phyloP scores from a whole-genome alignment of 2,797 vertebrate species.

The Novumbra hubbsi region DNA sequence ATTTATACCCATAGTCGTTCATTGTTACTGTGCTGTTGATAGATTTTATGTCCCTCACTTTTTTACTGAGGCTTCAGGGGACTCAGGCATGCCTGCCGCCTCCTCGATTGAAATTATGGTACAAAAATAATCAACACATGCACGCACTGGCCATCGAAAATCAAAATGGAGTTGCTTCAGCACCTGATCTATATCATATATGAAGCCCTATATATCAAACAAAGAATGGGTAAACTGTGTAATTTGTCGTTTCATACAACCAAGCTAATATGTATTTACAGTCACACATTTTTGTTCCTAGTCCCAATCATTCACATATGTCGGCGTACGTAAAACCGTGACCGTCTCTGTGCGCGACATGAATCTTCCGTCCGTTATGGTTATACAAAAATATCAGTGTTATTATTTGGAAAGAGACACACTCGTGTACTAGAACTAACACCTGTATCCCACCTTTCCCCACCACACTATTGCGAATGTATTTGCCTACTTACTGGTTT shows the following conservation, averaged over 20 bases:
- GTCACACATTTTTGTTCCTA: not conserved
- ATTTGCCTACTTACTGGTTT: not conserved
- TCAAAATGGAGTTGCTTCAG: slow-evolving; percentile 74
- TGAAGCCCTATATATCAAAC: slow-evolving; percentile 35
- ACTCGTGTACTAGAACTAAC: not conserved
- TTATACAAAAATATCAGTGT: not conserved
- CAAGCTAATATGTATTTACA: not conserved
- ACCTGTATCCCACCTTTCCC: not conserved
- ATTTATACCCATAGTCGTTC: not conserved
- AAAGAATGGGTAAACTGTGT: not conserved
- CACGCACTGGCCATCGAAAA: slow-evolving; percentile 54
- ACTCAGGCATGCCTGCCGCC: not conserved
- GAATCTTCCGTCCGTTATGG: not conserved
- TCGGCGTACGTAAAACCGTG: not conserved
- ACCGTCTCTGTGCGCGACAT: not conserved
- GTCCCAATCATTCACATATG: not conserved
- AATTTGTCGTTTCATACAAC: not conserved
- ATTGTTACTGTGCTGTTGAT: slow-evolving; percentile 27
- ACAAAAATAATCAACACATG: not conserved
- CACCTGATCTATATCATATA: slow-evolving; percentile 76
- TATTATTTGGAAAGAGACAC: not conserved
- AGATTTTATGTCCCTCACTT: slow-evolving; percentile 24
- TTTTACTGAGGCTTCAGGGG: not conserved
- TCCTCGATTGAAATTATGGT: not conserved
- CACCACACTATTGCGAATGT: not conserved